A percentile compares a stretch with the other conserved stretches of the same genome.
phyloP scores from a whole-genome alignment of 2,113 vertebrate species.

The Chaetops frenatus region DNA sequence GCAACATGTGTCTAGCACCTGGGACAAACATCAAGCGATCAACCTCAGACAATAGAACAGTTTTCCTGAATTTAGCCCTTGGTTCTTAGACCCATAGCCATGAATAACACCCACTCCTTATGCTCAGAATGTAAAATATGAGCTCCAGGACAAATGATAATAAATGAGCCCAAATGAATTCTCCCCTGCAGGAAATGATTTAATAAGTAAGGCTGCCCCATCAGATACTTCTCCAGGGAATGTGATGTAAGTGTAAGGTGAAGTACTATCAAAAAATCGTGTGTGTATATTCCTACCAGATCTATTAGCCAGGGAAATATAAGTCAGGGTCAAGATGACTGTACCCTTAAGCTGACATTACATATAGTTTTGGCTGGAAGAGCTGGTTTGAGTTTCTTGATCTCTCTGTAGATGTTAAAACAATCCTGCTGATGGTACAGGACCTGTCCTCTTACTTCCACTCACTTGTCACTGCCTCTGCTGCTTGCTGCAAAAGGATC shows the following conservation, averaged over 20 bases:
- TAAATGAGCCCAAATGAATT: conserved; percentile 19
- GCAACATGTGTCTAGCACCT: conserved; percentile 39
- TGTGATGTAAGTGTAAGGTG: conserved; percentile 53
- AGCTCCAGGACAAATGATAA: conserved; percentile 7
- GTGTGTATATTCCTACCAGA: neutral
- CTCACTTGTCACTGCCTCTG: neutral
- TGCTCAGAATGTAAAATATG: neutral
- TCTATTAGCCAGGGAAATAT: neutral
- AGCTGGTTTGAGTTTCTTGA: neutral
- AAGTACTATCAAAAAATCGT: neutral
- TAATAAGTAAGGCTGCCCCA: neutral
- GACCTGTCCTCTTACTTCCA: neutral
- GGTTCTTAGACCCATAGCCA: neutral
- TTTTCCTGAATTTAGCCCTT: neutral
- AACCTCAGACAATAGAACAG: neutral
- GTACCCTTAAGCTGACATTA: neutral
- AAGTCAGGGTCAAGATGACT: neutral
- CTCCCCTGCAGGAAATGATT: conserved; percentile 31
- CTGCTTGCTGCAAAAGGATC: neutral
- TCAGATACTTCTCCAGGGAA: neutral
- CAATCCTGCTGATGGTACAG: neutral
- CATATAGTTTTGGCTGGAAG: neutral
- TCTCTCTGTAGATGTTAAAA: neutral
- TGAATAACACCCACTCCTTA: conserved; percentile 13
- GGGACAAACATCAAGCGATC: conserved; percentile 8